phyloP scores from a whole-genome alignment of 2,113 vertebrate genomes.

The Gila orcuttii region DNA sequence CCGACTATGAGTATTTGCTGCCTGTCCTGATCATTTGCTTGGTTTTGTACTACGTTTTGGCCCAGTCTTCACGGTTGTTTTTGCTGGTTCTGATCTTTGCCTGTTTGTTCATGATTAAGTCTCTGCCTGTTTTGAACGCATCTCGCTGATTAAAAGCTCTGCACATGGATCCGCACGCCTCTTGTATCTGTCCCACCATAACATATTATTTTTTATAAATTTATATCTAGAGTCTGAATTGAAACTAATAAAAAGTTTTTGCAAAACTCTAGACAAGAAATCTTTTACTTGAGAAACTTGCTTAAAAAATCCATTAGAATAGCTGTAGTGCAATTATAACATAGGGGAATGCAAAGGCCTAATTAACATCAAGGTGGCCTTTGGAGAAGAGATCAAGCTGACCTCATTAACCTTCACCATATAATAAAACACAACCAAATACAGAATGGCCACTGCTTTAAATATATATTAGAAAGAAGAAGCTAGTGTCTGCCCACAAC shows the following conservation, averaged over 20 bases:
- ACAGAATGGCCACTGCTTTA: conserved; percentile 1
- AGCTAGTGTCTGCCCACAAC: background rate
- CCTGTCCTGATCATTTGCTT: too few relatives aligned
- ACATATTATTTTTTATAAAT: background rate
- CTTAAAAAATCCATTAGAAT: conserved; percentile 35
- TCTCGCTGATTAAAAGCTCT: too few relatives aligned
- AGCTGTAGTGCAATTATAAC: conserved; percentile 63
- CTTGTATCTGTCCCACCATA: too few relatives aligned
- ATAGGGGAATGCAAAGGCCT: conserved; percentile 61
- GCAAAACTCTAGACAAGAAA: conserved; percentile 4
- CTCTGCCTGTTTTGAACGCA: too few relatives aligned
- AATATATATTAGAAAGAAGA: background rate
- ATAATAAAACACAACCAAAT: conserved; percentile 43
- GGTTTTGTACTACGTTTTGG: too few relatives aligned
- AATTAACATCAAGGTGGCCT: conserved; percentile 68
- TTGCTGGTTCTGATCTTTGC: too few relatives aligned
- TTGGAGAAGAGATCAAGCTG: conserved; percentile 58
- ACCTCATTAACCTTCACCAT: conserved; percentile 70
- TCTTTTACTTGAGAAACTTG: background rate
- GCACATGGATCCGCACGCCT: too few relatives aligned
- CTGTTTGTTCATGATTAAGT: too few relatives aligned
- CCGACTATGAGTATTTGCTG: too few relatives aligned
- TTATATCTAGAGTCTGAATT: background rate
- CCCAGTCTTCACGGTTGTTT: too few relatives aligned
- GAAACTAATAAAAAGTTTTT: conserved; percentile 15